Base-by-base conservation (phyloP, 2,113 vertebrate genomes). In the Lasiurus borealis region DNA sequence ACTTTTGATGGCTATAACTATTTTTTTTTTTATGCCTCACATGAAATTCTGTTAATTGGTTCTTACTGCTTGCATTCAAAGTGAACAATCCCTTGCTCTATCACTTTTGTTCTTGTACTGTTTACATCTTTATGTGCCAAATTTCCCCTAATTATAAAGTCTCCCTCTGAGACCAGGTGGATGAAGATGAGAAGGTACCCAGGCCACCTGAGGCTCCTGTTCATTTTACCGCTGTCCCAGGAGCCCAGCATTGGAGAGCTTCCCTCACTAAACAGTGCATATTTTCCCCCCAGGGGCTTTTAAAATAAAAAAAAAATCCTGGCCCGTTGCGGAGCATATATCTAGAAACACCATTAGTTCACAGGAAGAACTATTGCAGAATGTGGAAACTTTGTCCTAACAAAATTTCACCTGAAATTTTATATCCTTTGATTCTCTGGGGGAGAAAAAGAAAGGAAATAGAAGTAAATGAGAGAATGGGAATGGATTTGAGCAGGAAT, bases 381-480 rank as follows among this genome's bases (percentile, higher is more conserved):
- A 88, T 34, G 14, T 77, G 81, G 71, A 92, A 90, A 77, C n/a
- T 77, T 91, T 71, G 50, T 93, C 66, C 71, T 90, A 59, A 93
- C 44, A 92, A 48, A 57, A 31, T 92, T 88, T 91, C 68, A 66
- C 23, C 62, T 90, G 40, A 69, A 93, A 88, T 87, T 81, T 85
- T 88, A 54, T 71, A 64, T 92, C 68, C 90, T 84, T 85, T 75
- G 48, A 71, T 78, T 94, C 62, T 71, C 68, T 71, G 36, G n/a
- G 96, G 46, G 46, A 91, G 34, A 36, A 89, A 95, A 69, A 95
- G 66, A 92, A 95, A 92, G 34, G 54, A 72, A 96, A 86, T 64
- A 86, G 69, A 94, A 90, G 83, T 66, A 92, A 72, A 86, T 34
- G 54, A 83, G 62, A 84, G 40, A 71, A 10, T 14, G 46, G 64